These are phyloP conservation scores for Leptatherina wallacei DNA, from an alignment of 2,797 vertebrate species.

Conservation along the genomic window DNA sequence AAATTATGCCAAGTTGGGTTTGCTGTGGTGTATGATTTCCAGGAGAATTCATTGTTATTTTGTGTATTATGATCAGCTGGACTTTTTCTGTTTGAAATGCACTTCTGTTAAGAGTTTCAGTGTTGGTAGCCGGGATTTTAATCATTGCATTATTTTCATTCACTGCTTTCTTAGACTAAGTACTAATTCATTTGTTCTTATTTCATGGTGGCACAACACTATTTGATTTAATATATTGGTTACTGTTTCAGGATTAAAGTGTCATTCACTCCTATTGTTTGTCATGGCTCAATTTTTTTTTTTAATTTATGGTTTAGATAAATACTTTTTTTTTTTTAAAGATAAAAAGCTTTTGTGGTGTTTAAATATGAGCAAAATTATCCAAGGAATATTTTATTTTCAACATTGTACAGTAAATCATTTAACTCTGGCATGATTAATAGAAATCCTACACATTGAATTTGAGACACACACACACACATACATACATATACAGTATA, in stretches of 20 bases:
- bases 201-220: conserved; percentile 61
- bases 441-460: background rate
- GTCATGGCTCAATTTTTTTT: conserved; percentile 27
- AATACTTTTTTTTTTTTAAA: background rate
- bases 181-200: conserved; percentile 57
- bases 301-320: conserved; percentile 13
- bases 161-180: conserved; percentile 62
- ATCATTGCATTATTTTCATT: conserved; percentile 48
- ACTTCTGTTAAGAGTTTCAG: conserved; percentile 37
- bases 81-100: conserved; percentile 43
- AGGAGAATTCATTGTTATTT: conserved; percentile 43
- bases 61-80: conserved; percentile 37
- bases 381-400: background rate
- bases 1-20: conserved; percentile 30
- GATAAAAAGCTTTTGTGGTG: background rate
- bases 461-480: background rate
- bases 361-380: background rate
- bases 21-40: conserved; percentile 38
- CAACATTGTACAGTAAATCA: no score
- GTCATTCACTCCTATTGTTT: conserved; percentile 66
- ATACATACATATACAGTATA: no score
- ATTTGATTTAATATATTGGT: conserved; percentile 63
- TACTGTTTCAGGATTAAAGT: conserved; percentile 78
- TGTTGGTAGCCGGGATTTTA: conserved; percentile 52
- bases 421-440: no score